Evolutionary conservation across 92 coral and sea anemone species (phyloP).

Genomic region (Paramuricea clavata): DNA sequence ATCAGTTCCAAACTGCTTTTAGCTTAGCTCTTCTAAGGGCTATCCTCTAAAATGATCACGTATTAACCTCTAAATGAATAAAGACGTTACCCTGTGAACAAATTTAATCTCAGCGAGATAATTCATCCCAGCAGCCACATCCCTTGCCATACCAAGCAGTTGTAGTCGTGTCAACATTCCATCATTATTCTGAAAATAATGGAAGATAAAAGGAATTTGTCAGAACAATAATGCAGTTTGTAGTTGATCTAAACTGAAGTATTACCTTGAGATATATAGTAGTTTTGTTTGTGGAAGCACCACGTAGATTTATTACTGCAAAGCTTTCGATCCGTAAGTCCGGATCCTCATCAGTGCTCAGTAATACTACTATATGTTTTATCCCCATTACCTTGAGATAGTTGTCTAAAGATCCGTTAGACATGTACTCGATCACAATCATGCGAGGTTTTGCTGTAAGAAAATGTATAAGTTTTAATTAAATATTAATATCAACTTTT

Average conservation of each 20-base stretch:
- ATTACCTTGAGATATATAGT: too few relatives aligned
- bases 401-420: conserved; percentile 88
- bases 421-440: conserved; percentile 92
- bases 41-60: too few relatives aligned
- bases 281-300: background rate
- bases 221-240: background rate
- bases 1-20: background rate
- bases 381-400: conserved; percentile 84
- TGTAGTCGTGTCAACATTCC: conserved; percentile 75
- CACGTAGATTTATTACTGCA: too few relatives aligned
- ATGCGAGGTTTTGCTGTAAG: conserved; percentile 22
- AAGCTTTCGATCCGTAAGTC: too few relatives aligned
- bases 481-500: background rate
- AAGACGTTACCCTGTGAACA: conserved; percentile 83
- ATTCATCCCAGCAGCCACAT: conserved; percentile 91
- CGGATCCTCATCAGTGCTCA: too few relatives aligned
- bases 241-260: background rate
- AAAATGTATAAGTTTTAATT: background rate
- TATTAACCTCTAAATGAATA: background rate
- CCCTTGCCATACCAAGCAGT: conserved; percentile 87
- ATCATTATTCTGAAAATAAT: conserved; percentile 68
- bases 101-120: conserved; percentile 87
- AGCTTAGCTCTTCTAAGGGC: background rate
- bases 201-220: background rate
- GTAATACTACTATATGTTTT: too few relatives aligned